Percentiles rank a stretch among this genome's conserved stretches.
Conservation (phyloP, 1,140 invertebrate genomes). For the Phocides pigmalion region DNA sequence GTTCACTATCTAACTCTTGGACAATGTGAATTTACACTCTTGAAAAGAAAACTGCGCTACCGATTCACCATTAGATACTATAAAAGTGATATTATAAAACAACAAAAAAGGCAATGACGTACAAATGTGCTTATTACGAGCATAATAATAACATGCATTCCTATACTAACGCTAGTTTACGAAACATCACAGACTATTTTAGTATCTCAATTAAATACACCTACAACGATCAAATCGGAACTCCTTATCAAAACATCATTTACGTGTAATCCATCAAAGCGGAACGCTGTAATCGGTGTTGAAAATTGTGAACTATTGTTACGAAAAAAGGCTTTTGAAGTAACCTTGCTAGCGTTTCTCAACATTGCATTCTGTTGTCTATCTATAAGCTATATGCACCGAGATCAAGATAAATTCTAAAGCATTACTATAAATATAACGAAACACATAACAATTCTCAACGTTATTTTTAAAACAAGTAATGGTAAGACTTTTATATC, state of each 20-base stretch:
- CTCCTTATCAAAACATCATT: constrained; percentile 41
- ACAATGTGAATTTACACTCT: no score
- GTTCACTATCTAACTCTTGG: no score
- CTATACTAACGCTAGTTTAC: background rate
- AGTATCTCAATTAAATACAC: constrained; percentile 25
- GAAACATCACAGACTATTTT: constrained; percentile 24
- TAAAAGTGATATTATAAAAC: no score
- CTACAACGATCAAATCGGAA: constrained; percentile 27
- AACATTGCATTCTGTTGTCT: constrained; percentile 2
- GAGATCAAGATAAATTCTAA: no score
- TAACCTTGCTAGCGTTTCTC: constrained; percentile 31
- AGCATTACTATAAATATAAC: no score
- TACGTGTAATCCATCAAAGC: constrained; percentile 58
- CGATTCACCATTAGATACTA: no score
- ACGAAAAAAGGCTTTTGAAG: constrained; percentile 37
- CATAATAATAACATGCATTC: background rate
- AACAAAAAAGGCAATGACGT: no score
- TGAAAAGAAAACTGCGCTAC: no score
- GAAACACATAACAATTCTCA: no score
- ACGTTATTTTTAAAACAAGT: no score
- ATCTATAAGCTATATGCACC: background rate
- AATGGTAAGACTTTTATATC: no score
- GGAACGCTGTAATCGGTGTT: constrained; percentile 47
- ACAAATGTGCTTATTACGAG: no score
- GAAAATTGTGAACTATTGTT: constrained; percentile 58